Evolutionary conservation across 2,797 vertebrate genomes (phyloP), one percentile per base, ranked within the genome.

Genomic region (Poecilia gillii): DNA sequence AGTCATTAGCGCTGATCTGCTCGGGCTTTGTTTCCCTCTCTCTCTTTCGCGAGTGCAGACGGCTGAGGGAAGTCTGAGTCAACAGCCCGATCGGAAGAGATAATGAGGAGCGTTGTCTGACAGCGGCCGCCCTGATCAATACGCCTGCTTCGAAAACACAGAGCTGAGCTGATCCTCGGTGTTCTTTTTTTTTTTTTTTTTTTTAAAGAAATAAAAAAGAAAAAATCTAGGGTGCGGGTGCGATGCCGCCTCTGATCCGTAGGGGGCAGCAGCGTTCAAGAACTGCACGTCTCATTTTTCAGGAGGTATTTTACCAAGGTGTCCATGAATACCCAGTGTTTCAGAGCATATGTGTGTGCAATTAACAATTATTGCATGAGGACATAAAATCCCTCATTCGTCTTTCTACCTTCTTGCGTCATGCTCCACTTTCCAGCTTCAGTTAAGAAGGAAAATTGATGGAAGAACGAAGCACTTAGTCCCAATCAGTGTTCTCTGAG

Each of bases 41-140:
- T 76, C 1, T 83, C 80, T 72, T 57, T 77, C 39, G 18, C 18
- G 47, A 49, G 71, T 77, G 79, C 70, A 39, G 59, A 81, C 79
- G 72, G 86, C 71, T 81, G 82, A 89, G 73, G 45, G 72, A 28
- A 68, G 49, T 81, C 84, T 90, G 85, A 74, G 90, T 90, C 20
- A 68, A 68, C 20, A 68, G 77, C 76, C 73, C 83, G 87, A 90
- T 82, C 88, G 73, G 77, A 88, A 41, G 73, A 71, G 82, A 84
- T 83, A 87, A 90, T 87, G 84, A 79, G 88, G 51, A 84, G 46
- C 55, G 72, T 28, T 77, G 75, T 31, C 23, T 0, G 25, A 87
- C 74, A 51, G 7, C 77, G 33, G 78, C 72, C 51, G 13, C 57
- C 20, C 62, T 64, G 84, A 91, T 91, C 92, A 84, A 91, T 92